Evolutionary conservation across 2,797 vertebrate genomes (phyloP).

Genomic region (Brachymystax lenok): DNA sequence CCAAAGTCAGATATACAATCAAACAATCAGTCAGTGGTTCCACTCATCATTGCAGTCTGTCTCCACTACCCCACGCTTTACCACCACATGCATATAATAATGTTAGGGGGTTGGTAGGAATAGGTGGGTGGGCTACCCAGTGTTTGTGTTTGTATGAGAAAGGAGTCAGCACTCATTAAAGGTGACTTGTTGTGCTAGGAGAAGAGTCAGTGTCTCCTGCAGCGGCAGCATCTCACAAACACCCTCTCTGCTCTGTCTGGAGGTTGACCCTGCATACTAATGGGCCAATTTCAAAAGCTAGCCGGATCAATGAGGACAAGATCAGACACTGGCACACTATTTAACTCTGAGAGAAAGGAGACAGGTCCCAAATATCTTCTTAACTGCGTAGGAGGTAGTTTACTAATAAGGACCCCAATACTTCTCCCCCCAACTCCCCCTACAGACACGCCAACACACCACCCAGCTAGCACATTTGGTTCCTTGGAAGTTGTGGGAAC

Average conservation of each 20-base stretch:
- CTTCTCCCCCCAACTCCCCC: background rate
- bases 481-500: too few relatives aligned
- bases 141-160: background rate
- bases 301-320: conserved; percentile 44
- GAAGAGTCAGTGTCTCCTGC: conserved; percentile 9
- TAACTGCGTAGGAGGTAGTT: conserved; percentile 4
- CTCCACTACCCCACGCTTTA: background rate
- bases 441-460: background rate
- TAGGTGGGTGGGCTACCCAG: conserved; percentile 3
- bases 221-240: conserved; percentile 22
- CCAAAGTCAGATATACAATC: background rate
- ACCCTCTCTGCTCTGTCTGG: conserved; percentile 23
- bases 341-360: conserved; percentile 9
- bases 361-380: conserved; percentile 18
- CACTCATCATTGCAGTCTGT: background rate
- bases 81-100: background rate
- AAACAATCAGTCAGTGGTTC: background rate
- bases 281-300: conserved; percentile 40
- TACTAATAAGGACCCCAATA: conserved; percentile 4
- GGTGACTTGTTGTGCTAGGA: conserved; percentile 23
- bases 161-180: conserved; percentile 45
- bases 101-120: conserved; percentile 13
- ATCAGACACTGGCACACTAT: conserved; percentile 12
- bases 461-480: too few relatives aligned
- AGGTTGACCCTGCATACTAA: conserved; percentile 47